Evolutionary conservation across 2,113 vertebrate species (phyloP).

Genomic region (Thoracochromis brauschi): DNA sequence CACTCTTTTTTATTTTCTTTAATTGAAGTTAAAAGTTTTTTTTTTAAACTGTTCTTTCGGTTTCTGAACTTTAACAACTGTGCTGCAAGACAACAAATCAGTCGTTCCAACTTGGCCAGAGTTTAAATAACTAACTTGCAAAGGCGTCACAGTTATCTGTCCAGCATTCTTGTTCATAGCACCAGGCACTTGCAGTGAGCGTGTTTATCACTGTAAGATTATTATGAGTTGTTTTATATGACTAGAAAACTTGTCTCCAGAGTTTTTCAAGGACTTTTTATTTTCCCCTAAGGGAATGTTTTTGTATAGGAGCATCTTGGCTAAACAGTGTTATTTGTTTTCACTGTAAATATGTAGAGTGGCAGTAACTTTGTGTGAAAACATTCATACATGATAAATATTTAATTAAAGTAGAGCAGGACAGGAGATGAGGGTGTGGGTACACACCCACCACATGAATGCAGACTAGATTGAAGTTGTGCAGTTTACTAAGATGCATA

Average conservation of each 20-base stretch:
- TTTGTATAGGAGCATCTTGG: not conserved
- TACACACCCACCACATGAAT: conserved; percentile 41
- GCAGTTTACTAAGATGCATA: conserved; percentile 17
- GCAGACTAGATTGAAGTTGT: conserved; percentile 33
- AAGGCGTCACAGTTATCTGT: not conserved
- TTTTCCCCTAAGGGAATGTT: not conserved
- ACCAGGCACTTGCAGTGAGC: not conserved
- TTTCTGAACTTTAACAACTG: not conserved
- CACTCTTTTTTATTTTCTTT: not conserved
- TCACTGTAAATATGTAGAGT: not conserved
- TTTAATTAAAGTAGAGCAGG: not conserved
- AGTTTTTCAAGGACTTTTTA: not conserved
- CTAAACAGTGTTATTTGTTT: not conserved
- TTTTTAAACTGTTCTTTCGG: not conserved
- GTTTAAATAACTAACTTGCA: not conserved
- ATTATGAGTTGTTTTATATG: not conserved
- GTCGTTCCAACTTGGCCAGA: not conserved
- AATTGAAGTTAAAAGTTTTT: not conserved
- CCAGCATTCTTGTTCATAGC: not conserved
- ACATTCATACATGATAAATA: not conserved
- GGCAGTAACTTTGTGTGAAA: not conserved
- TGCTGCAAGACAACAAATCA: not conserved
- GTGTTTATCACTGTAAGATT: not conserved
- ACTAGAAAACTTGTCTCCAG: not conserved
- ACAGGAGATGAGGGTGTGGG: conserved; percentile 66